These are phyloP conservation scores for Halcyon senegalensis DNA, from an alignment of 2,113 vertebrate genomes.

Conservation along the genomic window DNA sequence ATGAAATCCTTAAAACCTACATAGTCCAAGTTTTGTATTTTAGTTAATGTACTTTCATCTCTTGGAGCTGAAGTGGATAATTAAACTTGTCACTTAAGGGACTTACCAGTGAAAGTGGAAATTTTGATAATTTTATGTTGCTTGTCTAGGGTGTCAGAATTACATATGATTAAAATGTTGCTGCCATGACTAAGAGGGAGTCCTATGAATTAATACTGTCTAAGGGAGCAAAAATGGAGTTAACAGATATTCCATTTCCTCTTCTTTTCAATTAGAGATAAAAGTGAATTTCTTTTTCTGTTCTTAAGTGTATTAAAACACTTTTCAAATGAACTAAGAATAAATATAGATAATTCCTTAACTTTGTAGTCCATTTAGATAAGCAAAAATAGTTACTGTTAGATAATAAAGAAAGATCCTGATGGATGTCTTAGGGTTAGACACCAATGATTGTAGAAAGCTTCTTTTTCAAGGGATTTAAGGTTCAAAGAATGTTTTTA, in stretches of 20 bases:
- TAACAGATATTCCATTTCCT: background rate
- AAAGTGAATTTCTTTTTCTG: conserved; percentile 7
- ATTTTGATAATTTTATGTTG: background rate
- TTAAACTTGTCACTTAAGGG: conserved; percentile 45
- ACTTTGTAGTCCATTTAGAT: background rate
- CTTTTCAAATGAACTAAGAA: background rate
- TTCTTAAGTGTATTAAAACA: background rate
- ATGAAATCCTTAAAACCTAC: conserved; percentile 34
- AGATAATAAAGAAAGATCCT: background rate
- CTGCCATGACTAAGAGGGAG: background rate
- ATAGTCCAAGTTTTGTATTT: background rate
- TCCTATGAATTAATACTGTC: background rate
- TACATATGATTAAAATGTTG: conserved; percentile 24
- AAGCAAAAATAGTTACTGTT: background rate
- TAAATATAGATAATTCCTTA: background rate
- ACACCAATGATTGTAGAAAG: background rate
- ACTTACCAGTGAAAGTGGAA: background rate
- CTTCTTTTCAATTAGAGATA: conserved; percentile 30
- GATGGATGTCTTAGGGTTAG: background rate
- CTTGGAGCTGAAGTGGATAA: conserved; percentile 15
- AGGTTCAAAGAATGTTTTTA: background rate
- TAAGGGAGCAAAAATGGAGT: background rate
- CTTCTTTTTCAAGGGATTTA: background rate
- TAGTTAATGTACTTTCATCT: conserved; percentile 46
- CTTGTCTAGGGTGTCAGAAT: conserved; percentile 9